phyloP scores from a whole-genome alignment of 2,888 invertebrate species.

The Exocentrus adspersus region DNA sequence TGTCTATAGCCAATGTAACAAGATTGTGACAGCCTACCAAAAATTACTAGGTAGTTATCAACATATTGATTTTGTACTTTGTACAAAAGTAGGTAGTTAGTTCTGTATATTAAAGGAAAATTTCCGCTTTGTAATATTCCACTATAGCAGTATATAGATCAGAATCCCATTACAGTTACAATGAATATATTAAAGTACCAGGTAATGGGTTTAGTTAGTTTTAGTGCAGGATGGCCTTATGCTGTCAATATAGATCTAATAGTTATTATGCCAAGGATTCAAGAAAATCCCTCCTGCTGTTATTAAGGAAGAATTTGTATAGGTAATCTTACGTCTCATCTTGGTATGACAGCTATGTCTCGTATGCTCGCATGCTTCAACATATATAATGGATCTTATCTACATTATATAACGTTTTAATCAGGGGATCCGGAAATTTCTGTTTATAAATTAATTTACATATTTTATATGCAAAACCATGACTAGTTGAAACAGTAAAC shows the following conservation, averaged over 20 bases:
- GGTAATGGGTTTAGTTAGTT: too few relatives aligned
- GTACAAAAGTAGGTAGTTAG: too few relatives aligned
- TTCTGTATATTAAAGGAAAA: too few relatives aligned
- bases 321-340: not conserved
- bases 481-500: conserved; percentile 39
- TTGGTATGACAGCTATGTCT: not conserved
- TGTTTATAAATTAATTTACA: conserved; percentile 44
- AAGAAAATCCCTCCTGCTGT: not conserved
- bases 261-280: not conserved
- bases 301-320: not conserved
- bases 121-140: too few relatives aligned
- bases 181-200: too few relatives aligned
- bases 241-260: not conserved
- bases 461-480: conserved; percentile 37
- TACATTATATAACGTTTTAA: not conserved
- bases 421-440: conserved; percentile 11
- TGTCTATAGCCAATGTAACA: too few relatives aligned
- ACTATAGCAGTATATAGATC: too few relatives aligned
- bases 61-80: too few relatives aligned
- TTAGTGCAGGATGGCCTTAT: too few relatives aligned
- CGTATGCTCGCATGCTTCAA: not conserved
- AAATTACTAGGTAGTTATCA: too few relatives aligned
- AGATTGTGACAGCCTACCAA: too few relatives aligned
- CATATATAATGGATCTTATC: not conserved
- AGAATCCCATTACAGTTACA: too few relatives aligned